Percentiles rank a stretch among this genome's conserved stretches.
phyloP scores from a whole-genome alignment of 2,888 invertebrate genomes.

The Erannis defoliaria region DNA sequence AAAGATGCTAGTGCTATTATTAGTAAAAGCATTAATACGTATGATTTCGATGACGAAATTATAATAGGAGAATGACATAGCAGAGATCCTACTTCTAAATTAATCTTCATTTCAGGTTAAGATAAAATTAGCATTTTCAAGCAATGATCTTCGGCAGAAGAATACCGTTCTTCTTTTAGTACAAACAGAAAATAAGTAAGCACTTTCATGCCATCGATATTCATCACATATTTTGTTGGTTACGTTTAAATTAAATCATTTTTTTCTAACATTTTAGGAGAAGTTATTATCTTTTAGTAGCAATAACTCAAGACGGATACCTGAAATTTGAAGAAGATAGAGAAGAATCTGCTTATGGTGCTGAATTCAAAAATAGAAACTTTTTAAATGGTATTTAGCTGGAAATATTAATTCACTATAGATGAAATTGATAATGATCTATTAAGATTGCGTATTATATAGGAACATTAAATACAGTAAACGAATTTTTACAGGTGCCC shows the following conservation, averaged over 20 bases:
- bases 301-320: slow-evolving; percentile 93
- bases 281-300: slow-evolving; percentile 93
- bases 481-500: slow-evolving; percentile 83
- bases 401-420: neutral
- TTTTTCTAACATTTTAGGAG: slow-evolving; percentile 81
- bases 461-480: neutral
- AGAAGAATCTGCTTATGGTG: slow-evolving; percentile 91
- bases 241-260: neutral
- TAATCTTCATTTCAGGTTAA: slow-evolving; percentile 87
- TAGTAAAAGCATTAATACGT: neutral
- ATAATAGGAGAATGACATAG: neutral
- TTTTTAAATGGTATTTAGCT: slow-evolving; percentile 91
- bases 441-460: no score
- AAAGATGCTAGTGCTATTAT: neutral
- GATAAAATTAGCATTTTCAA: slow-evolving; percentile 95
- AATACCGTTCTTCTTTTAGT: slow-evolving; percentile 92
- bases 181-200: slow-evolving; percentile 93
- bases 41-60: neutral
- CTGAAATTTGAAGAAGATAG: slow-evolving; percentile 95
- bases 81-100: neutral
- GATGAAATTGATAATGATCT: no score
- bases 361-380: slow-evolving; percentile 91
- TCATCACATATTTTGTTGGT: no score
- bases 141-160: slow-evolving; percentile 91
- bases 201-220: slow-evolving; percentile 4